These are phyloP conservation scores for Peromyscus nudipes DNA, from an alignment of 2,797 vertebrate genomes.

Conservation along the genomic window DNA sequence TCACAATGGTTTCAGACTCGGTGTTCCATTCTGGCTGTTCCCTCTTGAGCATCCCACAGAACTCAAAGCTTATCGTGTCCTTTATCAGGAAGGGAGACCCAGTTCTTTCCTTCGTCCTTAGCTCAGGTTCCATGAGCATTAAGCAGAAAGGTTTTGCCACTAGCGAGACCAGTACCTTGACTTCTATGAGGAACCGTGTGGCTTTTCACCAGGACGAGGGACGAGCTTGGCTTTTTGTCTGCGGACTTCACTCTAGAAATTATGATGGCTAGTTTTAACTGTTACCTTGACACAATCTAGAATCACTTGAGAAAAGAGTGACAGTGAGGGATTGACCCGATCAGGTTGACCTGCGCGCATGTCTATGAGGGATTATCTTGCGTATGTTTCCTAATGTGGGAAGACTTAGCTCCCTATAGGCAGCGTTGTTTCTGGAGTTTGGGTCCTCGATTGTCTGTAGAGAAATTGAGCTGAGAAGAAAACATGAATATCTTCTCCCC, in stretches of 20 bases:
- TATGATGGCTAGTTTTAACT: background rate
- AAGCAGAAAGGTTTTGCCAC: background rate
- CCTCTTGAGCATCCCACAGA: background rate
- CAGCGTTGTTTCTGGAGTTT: background rate
- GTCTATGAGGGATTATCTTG: background rate
- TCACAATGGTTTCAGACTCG: background rate
- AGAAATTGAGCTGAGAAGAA: background rate
- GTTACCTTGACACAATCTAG: background rate
- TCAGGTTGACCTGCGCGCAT: background rate
- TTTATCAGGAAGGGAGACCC: background rate
- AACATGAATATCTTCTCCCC: too few species aligned
- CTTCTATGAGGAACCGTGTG: background rate
- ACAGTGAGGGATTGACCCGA: background rate
- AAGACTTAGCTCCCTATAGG: background rate
- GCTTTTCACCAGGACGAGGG: background rate
- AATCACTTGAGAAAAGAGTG: background rate
- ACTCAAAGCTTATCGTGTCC: background rate
- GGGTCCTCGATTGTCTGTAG: background rate
- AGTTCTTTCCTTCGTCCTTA: background rate
- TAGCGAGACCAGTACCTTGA: background rate
- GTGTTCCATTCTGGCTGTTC: background rate
- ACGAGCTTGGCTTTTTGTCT: background rate
- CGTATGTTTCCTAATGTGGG: too few species aligned
- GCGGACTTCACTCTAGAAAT: background rate
- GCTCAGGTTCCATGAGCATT: background rate